Evolutionary conservation across 2,797 vertebrate genomes (phyloP).

Genomic region (Dryobates pubescens): DNA sequence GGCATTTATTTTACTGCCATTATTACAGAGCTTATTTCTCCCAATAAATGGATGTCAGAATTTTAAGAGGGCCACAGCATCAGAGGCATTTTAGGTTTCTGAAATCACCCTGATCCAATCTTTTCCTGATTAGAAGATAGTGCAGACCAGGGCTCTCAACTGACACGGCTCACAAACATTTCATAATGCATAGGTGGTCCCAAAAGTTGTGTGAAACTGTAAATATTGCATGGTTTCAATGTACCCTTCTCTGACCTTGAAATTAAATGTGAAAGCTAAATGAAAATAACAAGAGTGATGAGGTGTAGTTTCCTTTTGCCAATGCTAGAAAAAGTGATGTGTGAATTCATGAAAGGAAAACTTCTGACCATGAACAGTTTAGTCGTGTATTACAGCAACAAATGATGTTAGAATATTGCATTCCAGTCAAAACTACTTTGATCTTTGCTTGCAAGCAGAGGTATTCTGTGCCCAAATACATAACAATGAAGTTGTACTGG

Average conservation of each 20-base stretch:
- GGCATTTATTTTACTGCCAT: not conserved
- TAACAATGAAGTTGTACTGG: not conserved
- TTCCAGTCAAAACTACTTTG: not conserved
- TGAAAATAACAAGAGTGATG: not conserved
- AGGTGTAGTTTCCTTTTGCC: not conserved
- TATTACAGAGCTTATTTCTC: not conserved
- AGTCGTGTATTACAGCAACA: not conserved
- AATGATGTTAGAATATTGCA: not conserved
- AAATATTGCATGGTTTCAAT: not conserved
- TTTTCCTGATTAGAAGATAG: not conserved
- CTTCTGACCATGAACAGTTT: not conserved
- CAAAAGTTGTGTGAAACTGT: not conserved
- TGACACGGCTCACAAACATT: not conserved
- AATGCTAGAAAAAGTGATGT: not conserved
- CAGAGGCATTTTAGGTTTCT: not conserved
- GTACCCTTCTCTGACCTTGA: not conserved
- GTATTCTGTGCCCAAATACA: not conserved
- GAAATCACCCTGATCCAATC: not conserved
- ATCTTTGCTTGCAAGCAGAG: not conserved
- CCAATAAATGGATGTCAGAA: not conserved
- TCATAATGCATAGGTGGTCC: not conserved
- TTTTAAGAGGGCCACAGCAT: not conserved
- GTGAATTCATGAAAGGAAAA: not conserved
- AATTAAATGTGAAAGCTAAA: not conserved
- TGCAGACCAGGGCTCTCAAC: not conserved